These are phyloP conservation scores for Drosophila lacertosa DNA, from an alignment of 1,140 invertebrate genomes.

Conservation along the genomic window DNA sequence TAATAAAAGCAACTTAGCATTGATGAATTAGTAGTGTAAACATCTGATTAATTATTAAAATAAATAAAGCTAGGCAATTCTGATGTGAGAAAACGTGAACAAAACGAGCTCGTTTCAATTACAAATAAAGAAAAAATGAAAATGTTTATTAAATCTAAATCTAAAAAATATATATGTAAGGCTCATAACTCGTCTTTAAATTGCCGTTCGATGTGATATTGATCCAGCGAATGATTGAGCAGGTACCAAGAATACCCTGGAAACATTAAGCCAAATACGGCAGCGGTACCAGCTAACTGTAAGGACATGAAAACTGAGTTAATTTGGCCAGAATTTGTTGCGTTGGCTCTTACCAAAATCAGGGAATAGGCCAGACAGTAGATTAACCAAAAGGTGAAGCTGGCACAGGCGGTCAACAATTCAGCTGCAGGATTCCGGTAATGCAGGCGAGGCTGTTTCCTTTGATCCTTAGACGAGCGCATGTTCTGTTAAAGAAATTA, in stretches of 20 bases:
- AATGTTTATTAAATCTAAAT: conserved; percentile 42
- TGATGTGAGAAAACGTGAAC: conserved; percentile 60
- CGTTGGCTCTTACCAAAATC: conserved; percentile 54
- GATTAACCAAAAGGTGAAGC: conserved; percentile 42
- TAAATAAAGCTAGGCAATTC: conserved; percentile 77
- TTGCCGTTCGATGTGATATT: conserved; percentile 45
- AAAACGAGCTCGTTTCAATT: conserved; percentile 21
- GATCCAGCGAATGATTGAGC: conserved; percentile 40
- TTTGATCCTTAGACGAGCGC: background rate
- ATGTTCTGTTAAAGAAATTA: conserved; percentile 17
- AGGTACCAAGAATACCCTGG: conserved; percentile 36
- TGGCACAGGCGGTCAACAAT: conserved; percentile 24
- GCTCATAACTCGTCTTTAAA: conserved; percentile 55
- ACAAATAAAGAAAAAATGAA: conserved; percentile 12
- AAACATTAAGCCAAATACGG: conserved; percentile 44
- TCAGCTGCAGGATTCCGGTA: conserved; percentile 34
- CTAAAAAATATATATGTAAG: conserved; percentile 41
- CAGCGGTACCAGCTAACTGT: conserved; percentile 41
- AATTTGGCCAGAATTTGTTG: background rate
- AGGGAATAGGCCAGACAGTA: conserved; percentile 39
- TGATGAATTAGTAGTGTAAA: conserved; percentile 79
- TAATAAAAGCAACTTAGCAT: conserved; percentile 72
- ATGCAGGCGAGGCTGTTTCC: background rate
- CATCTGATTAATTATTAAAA: conserved; percentile 71
- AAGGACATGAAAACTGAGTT: background rate